phyloP scores from a whole-genome alignment of 2,797 vertebrate genomes.

The Typhlichthys subterraneus region DNA sequence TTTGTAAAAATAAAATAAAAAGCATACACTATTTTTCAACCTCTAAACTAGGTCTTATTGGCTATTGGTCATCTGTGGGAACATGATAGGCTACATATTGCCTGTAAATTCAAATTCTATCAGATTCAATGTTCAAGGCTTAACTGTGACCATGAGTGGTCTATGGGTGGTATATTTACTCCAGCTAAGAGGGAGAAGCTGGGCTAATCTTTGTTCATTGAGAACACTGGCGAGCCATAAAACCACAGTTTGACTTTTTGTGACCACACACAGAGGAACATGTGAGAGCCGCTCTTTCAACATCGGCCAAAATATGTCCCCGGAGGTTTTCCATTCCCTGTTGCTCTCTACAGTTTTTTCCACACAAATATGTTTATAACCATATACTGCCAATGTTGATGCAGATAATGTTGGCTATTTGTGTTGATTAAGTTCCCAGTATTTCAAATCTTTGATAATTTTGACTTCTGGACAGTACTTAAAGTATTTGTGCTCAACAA shows the following conservation, averaged over 20 bases:
- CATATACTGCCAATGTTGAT: slow-evolving; percentile 23
- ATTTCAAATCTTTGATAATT: background rate
- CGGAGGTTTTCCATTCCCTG: slow-evolving; percentile 42
- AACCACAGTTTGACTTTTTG: slow-evolving; percentile 49
- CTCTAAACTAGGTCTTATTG: background rate
- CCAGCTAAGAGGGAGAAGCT: slow-evolving; percentile 42
- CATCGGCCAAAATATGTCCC: slow-evolving; percentile 57
- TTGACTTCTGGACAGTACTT: background rate
- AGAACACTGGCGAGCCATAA: slow-evolving; percentile 58
- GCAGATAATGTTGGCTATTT: slow-evolving; percentile 50
- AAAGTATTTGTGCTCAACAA: background rate
- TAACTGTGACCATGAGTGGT: background rate
- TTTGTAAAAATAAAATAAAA: too few species aligned
- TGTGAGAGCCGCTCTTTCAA: slow-evolving; percentile 62
- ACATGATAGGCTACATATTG: background rate
- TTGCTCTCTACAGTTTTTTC: slow-evolving; percentile 25
- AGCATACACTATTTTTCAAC: too few species aligned
- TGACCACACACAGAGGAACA: slow-evolving; percentile 41
- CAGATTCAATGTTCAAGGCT: slow-evolving; percentile 19
- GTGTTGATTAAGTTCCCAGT: slow-evolving; percentile 32
- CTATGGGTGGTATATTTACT: slow-evolving; percentile 62
- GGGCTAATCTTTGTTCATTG: slow-evolving; percentile 56
- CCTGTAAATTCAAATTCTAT: slow-evolving; percentile 18
- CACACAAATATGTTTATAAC: slow-evolving; percentile 41
- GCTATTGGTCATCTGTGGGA: background rate